These are phyloP conservation scores for Adoxophyes honmai DNA, from an alignment of 1,140 invertebrate species.

Conservation along the genomic window DNA sequence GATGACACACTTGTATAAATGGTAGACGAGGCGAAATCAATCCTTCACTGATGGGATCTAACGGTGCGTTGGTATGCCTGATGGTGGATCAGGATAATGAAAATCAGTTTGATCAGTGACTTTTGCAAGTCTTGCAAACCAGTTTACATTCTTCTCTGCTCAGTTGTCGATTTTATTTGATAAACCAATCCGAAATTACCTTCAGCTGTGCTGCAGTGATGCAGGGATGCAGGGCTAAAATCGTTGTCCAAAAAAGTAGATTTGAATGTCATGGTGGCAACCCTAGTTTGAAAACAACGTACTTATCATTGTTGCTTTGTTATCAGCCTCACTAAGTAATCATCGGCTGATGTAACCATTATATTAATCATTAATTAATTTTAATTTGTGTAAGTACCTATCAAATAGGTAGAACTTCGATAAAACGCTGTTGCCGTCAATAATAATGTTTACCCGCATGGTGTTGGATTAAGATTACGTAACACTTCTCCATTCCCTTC, in stretches of 20 bases:
- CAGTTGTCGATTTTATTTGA: conserved; percentile 39
- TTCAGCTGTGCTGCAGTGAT: conserved; percentile 38
- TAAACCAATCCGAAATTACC: conserved; percentile 40
- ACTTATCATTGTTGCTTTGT: no score
- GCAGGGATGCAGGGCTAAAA: conserved; percentile 37
- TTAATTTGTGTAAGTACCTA: no score
- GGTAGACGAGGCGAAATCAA: conserved; percentile 50
- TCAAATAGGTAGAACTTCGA: no score
- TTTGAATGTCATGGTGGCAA: no score
- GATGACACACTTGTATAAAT: conserved; percentile 57
- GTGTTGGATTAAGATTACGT: no score
- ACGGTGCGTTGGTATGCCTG: conserved; percentile 30
- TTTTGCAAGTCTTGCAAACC: conserved; percentile 25
- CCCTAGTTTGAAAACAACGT: no score
- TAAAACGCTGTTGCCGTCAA: no score
- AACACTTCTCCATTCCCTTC: no score
- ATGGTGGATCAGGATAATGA: conserved; percentile 34
- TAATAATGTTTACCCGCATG: no score
- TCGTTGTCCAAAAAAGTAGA: neutral
- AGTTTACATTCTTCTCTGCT: conserved; percentile 33
- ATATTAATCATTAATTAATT: no score
- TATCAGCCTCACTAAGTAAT: no score
- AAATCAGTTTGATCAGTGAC: neutral
- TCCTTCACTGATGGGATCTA: conserved; percentile 54
- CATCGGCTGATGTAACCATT: no score